Conservation (phyloP, 2,888 invertebrate genomes). For the Harpalus rufipes region DNA sequence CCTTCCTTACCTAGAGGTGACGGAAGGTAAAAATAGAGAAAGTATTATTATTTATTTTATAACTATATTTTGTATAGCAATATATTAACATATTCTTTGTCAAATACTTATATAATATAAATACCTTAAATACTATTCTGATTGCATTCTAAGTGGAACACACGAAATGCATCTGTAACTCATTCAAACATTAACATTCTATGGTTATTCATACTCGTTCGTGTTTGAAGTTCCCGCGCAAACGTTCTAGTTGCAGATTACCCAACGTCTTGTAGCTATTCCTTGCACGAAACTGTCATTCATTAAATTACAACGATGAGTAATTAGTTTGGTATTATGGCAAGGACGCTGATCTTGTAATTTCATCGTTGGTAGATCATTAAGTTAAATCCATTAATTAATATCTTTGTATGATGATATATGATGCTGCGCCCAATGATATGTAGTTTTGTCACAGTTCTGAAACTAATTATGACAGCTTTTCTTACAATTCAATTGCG, state of each 20-base stretch:
- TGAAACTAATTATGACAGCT: too few relatives aligned
- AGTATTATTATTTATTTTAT: too few relatives aligned
- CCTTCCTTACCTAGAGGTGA: too few relatives aligned
- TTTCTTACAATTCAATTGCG: not conserved
- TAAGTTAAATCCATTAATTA: conserved; percentile 22
- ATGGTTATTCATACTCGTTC: not conserved
- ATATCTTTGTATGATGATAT: conserved; percentile 21
- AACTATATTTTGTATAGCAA: too few relatives aligned
- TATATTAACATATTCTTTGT: too few relatives aligned
- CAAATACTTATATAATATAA: too few relatives aligned
- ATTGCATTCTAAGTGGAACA: not conserved
- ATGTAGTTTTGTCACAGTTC: not conserved
- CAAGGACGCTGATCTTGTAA: conserved; percentile 20
- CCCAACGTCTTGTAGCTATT: not conserved
- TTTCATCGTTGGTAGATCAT: conserved; percentile 9
- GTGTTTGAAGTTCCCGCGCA: not conserved
- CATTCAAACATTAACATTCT: not conserved
- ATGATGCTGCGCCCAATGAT: not conserved
- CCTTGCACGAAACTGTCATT: conserved; percentile 19
- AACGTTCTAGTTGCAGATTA: conserved; percentile 1
- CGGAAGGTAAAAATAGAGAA: too few relatives aligned
- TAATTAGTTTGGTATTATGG: conserved; percentile 10
- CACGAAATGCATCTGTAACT: not conserved
- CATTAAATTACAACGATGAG: conserved; percentile 7
- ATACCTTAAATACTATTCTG: too few relatives aligned